Evolutionary conservation across 2,113 vertebrate species (phyloP).

Genomic region (Cephalopholis sonnerati): DNA sequence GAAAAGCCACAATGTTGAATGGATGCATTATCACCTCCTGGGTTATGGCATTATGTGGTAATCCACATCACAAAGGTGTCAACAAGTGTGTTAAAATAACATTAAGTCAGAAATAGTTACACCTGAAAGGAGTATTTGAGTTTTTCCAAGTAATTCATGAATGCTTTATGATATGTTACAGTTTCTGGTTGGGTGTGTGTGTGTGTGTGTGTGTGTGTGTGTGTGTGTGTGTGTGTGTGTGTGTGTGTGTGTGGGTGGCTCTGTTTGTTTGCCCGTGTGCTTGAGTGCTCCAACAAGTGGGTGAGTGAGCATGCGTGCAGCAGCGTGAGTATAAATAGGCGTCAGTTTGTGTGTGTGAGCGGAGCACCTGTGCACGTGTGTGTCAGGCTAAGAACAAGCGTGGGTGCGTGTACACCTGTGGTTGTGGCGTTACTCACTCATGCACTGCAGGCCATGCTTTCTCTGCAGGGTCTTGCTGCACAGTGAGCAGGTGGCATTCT

Average conservation of each 20-base stretch:
- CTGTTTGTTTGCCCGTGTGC: conserved; percentile 7
- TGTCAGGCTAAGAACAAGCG: conserved; percentile 27
- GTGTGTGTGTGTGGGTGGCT: background rate
- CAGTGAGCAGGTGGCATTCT: conserved; percentile 90
- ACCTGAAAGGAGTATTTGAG: background rate
- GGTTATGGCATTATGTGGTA: background rate
- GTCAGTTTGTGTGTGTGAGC: conserved; percentile 24
- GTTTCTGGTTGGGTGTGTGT: conserved; percentile 1
- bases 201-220: background rate
- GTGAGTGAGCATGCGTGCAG: conserved; percentile 40
- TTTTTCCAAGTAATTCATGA: background rate
- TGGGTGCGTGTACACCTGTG: conserved; percentile 46
- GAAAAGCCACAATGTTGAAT: background rate
- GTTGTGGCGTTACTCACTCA: conserved; percentile 89
- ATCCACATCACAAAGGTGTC: background rate
- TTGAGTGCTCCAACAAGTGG: conserved; percentile 1
- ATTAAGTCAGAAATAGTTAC: conserved; percentile 1
- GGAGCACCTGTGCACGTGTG: conserved; percentile 34
- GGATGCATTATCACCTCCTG: background rate
- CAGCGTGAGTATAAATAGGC: conserved; percentile 21
- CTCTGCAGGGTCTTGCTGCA: conserved; percentile 90
- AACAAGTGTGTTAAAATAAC: background rate
- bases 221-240: background rate
- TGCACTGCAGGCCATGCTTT: conserved; percentile 91
- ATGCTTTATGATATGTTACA: background rate